A percentile compares a stretch with the other conserved stretches of the same genome.
These are phyloP conservation scores for Criorhina ranunculi DNA, from an alignment of 2,888 invertebrate species.

Conservation along the genomic window DNA sequence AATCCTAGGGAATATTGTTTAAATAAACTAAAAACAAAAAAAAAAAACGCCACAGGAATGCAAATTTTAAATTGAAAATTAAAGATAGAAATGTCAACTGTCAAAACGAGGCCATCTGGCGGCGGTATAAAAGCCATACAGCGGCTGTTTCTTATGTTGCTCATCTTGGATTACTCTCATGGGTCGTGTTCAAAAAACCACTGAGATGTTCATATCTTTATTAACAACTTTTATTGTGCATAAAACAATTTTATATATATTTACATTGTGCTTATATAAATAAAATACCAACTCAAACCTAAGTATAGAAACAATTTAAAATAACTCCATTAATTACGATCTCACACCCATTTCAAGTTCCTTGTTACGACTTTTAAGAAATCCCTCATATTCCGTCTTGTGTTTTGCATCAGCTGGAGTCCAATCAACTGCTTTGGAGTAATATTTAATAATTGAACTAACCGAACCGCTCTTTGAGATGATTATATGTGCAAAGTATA, in stretches of 20 bases:
- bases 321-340: slow-evolving; percentile 23
- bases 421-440: slow-evolving; percentile 85
- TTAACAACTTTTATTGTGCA: slow-evolving; percentile 3
- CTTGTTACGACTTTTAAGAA: slow-evolving; percentile 63
- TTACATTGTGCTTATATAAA: slow-evolving; percentile 35
- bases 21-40: slow-evolving; percentile 5
- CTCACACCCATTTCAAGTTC: slow-evolving; percentile 68
- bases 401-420: slow-evolving; percentile 85
- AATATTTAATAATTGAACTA: slow-evolving; percentile 81
- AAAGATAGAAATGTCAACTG: slow-evolving; percentile 46
- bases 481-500: slow-evolving; percentile 87
- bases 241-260: slow-evolving; percentile 16
- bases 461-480: slow-evolving; percentile 81
- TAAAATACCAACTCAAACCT: background rate
- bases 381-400: slow-evolving; percentile 79
- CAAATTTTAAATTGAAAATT: slow-evolving; percentile 44
- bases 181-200: background rate
- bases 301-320: background rate
- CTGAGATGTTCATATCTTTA: background rate
- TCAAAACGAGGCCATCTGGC: slow-evolving; percentile 16
- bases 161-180: background rate
- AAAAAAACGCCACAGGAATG: background rate
- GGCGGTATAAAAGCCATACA: slow-evolving; percentile 9
- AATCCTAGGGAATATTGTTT: background rate
- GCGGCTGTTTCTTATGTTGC: slow-evolving; percentile 4